Evolutionary conservation across 2,888 invertebrate genomes (phyloP).

Genomic region (Anarsia innoxiella): DNA sequence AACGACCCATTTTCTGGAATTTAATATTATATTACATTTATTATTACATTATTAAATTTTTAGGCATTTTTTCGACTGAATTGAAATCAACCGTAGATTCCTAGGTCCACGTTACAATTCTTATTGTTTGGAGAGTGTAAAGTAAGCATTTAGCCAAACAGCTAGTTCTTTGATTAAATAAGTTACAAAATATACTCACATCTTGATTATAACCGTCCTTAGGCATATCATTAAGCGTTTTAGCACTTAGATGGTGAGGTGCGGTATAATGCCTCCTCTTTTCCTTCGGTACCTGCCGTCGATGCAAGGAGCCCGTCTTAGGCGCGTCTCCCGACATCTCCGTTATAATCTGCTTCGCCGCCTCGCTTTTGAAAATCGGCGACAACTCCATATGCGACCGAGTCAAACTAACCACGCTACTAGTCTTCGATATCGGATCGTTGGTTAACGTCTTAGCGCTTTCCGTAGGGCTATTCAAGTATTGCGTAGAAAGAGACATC

Average conservation of each 20-base stretch:
- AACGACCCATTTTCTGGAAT: constrained; percentile 71
- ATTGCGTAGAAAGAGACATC: constrained; percentile 58
- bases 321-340: constrained; percentile 80
- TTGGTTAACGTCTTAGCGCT: constrained; percentile 64
- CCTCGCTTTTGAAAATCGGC: constrained; percentile 90
- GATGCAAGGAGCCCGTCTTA: constrained; percentile 74
- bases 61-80: no score
- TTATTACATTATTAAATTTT: no score
- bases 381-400: constrained; percentile 77
- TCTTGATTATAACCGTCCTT: constrained; percentile 60
- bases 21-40: no score
- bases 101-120: no score
- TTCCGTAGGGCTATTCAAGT: constrained; percentile 64
- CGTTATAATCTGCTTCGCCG: constrained; percentile 89
- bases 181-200: constrained; percentile 56
- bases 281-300: constrained; percentile 85
- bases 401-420: constrained; percentile 61
- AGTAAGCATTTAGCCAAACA: no score
- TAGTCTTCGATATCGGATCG: constrained; percentile 64
- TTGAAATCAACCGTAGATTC: no score
- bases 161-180: no score
- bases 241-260: constrained; percentile 81
- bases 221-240: constrained; percentile 76
- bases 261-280: constrained; percentile 92
- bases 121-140: no score